These are phyloP conservation scores for Lepus townsendii DNA, from an alignment of 2,797 vertebrate species.

Conservation along the genomic window DNA sequence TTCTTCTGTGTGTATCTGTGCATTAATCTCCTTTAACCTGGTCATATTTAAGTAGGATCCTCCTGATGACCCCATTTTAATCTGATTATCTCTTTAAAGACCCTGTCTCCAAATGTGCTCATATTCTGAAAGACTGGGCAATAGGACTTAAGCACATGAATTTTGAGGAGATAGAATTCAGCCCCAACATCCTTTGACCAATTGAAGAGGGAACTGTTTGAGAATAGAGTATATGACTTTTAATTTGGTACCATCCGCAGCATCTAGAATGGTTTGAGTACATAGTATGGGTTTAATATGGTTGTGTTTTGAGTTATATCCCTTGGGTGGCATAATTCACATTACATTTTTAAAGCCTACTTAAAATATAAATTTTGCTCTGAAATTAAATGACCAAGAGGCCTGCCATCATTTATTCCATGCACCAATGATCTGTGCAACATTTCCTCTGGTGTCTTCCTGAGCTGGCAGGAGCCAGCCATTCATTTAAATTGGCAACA, in stretches of 20 bases:
- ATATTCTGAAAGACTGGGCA: neutral
- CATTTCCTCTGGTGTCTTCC: conserved; percentile 79
- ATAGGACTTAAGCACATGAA: neutral
- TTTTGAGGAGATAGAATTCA: neutral
- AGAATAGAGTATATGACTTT: conserved; percentile 49
- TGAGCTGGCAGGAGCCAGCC: conserved; percentile 78
- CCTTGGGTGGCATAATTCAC: conserved; percentile 70
- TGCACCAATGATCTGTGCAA: conserved; percentile 77
- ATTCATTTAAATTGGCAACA: conserved; percentile 85
- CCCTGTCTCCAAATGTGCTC: neutral
- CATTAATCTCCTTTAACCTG: neutral
- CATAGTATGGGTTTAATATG: conserved; percentile 74
- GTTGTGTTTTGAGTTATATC: conserved; percentile 74
- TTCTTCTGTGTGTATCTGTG: neutral
- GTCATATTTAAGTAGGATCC: neutral
- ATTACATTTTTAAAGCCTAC: conserved; percentile 78
- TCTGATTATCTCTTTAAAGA: neutral
- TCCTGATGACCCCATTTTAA: neutral
- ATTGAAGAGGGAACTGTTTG: neutral
- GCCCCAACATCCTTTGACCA: conserved; percentile 39
- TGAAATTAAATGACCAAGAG: conserved; percentile 79
- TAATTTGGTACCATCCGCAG: conserved; percentile 41
- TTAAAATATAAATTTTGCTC: conserved; percentile 82
- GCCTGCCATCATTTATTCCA: conserved; percentile 79
- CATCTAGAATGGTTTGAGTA: conserved; percentile 62